Conservation (phyloP, 2,888 invertebrate genomes). For the Strigamia maritima region DNA sequence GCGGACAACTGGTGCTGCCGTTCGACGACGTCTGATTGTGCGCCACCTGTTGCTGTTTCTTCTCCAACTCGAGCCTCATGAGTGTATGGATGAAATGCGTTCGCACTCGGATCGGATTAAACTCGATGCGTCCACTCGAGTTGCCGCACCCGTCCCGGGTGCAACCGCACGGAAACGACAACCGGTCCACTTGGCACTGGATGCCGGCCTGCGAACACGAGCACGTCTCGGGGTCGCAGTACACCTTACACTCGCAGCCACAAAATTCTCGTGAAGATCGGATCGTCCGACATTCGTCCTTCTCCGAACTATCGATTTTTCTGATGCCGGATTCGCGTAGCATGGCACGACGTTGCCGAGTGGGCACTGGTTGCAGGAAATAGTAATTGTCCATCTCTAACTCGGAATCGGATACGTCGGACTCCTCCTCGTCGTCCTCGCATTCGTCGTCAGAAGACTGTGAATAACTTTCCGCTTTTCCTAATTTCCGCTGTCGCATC, state of each 20-base stretch:
- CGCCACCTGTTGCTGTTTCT: slow-evolving; percentile 60
- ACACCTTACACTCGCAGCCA: slow-evolving; percentile 86
- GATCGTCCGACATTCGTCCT: slow-evolving; percentile 90
- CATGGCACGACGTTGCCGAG: slow-evolving; percentile 80
- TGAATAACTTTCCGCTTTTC: slow-evolving; percentile 44
- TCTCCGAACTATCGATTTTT: slow-evolving; percentile 88
- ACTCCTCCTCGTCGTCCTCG: slow-evolving; percentile 46
- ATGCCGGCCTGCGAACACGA: slow-evolving; percentile 92
- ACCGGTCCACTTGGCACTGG: slow-evolving; percentile 94
- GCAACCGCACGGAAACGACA: slow-evolving; percentile 96
- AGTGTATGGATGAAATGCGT: slow-evolving; percentile 96
- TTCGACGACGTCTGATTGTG: background rate
- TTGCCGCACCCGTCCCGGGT: slow-evolving; percentile 91
- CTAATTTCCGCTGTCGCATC: slow-evolving; percentile 48
- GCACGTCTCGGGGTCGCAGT: slow-evolving; percentile 93
- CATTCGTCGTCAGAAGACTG: slow-evolving; percentile 44
- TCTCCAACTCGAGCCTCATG: slow-evolving; percentile 86
- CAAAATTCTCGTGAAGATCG: slow-evolving; percentile 87
- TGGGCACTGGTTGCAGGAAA: slow-evolving; percentile 85
- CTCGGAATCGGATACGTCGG: slow-evolving; percentile 64
- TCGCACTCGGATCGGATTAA: slow-evolving; percentile 89
- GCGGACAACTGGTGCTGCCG: background rate
- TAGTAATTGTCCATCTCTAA: slow-evolving; percentile 84
- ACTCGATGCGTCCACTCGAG: slow-evolving; percentile 87
- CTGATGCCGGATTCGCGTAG: slow-evolving; percentile 88